phyloP scores from a whole-genome alignment of 2,888 invertebrate species.

The Hydrotaea cyrtoneurina region DNA sequence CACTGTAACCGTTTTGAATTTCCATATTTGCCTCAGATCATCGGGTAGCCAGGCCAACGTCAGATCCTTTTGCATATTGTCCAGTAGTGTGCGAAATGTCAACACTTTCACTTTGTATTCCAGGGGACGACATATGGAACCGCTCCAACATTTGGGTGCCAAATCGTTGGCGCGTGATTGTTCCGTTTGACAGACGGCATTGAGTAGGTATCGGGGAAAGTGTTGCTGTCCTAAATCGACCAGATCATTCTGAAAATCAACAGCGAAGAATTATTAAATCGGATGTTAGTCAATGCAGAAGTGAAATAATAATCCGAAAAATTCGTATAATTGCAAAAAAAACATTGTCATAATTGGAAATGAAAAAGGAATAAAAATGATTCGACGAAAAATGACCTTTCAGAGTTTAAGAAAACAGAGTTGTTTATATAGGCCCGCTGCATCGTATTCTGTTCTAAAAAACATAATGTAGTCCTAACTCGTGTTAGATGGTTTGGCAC shows the following conservation, averaged over 20 bases:
- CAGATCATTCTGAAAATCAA: conserved; percentile 75
- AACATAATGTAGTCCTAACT: too few species aligned
- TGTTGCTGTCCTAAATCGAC: conserved; percentile 77
- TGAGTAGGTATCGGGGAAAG: conserved; percentile 78
- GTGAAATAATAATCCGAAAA: too few species aligned
- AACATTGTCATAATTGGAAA: too few species aligned
- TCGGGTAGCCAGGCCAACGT: conserved; percentile 72
- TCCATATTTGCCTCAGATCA: conserved; percentile 74
- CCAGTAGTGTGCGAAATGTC: conserved; percentile 70
- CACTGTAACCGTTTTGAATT: conserved; percentile 78
- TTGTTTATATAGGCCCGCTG: too few species aligned
- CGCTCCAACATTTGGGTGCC: conserved; percentile 76
- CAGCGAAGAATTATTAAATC: too few species aligned
- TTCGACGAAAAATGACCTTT: too few species aligned
- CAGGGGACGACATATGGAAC: conserved; percentile 77
- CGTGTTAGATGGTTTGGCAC: too few species aligned
- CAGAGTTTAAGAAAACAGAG: too few species aligned
- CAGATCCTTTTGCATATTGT: conserved; percentile 72
- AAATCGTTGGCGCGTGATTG: conserved; percentile 48
- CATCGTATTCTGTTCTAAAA: too few species aligned
- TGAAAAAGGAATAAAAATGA: too few species aligned
- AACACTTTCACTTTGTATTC: conserved; percentile 79
- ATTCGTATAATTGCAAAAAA: too few species aligned
- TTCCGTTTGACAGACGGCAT: conserved; percentile 77
- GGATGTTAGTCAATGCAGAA: too few species aligned